Evolutionary conservation across 2,797 vertebrate species (phyloP).

Genomic region (Acrossocheilus fasciatus): DNA sequence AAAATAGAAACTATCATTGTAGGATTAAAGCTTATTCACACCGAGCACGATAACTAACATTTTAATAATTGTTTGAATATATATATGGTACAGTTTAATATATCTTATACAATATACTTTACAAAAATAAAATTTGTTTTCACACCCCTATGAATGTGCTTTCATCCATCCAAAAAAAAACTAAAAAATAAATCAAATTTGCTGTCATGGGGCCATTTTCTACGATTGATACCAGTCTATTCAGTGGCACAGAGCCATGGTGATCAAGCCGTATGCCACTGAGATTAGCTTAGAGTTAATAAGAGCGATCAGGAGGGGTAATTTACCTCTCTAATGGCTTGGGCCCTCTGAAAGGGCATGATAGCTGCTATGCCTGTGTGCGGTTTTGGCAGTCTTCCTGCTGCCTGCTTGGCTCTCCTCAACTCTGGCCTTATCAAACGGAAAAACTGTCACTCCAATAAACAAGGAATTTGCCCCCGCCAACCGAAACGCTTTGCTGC

Average conservation of each 20-base stretch:
- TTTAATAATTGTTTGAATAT: not conserved
- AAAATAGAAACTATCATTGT: not conserved
- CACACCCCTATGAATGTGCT: not conserved
- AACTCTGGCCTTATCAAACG: constrained; percentile 37
- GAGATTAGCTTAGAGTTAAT: constrained; percentile 56
- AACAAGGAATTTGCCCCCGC: constrained; percentile 33
- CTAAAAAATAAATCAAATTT: not conserved
- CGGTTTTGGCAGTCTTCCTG: constrained; percentile 28
- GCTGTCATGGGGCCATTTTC: not conserved
- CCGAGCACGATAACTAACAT: not conserved
- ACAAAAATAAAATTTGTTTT: not conserved
- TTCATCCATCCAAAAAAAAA: not conserved
- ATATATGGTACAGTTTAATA: not conserved
- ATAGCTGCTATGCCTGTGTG: constrained; percentile 27
- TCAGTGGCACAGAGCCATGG: constrained; percentile 4
- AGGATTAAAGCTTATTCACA: not conserved
- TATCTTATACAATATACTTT: not conserved
- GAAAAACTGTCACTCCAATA: constrained; percentile 34
- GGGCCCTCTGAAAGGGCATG: constrained; percentile 38
- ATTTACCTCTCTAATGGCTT: constrained; percentile 37
- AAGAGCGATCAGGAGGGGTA: constrained; percentile 42
- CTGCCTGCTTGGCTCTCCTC: constrained; percentile 28
- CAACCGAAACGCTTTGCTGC: constrained; percentile 27
- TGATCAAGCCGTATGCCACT: constrained; percentile 31
- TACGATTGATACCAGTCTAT: constrained; percentile 1